Base-by-base conservation (phyloP, 2,888 invertebrate genomes). In the Apocheima hispidaria region DNA sequence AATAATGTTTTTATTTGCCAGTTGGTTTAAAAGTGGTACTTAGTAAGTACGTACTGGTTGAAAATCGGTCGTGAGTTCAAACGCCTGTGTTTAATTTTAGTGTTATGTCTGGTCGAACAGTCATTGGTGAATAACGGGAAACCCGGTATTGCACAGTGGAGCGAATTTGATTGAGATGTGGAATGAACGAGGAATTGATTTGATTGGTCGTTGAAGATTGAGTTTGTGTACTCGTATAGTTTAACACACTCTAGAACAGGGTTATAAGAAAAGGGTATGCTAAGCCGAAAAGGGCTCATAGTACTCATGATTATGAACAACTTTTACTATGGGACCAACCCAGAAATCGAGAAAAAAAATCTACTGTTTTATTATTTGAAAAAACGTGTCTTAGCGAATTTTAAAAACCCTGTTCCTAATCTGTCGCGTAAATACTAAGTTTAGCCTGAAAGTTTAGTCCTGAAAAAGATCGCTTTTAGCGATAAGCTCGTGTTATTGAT, bases 41-140 rank as follows among this genome's bases (percentile, higher is more conserved):
- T 60, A 28, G 10, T 20, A 56, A 28, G 10, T 20, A 56, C 30
- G 26, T 30, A 14, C n/a, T 35, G 9, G 44, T 43, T 16, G 60
- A 65, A 71, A 73, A 71, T 72, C 68, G 70, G 70, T 52, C 66
- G 66, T 33, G 75, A 63, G 81, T 80, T 80, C 74, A 72, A 70
- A 28, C 48, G 64, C 69, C 68, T 61, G 52, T 26, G 36, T 53
- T 58, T 51, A 57, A 56, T 51, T 58, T 63, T 70, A 68, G 65
- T 60, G 63, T 63, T 65, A 62, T 57, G 68, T 66, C 66, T 66
- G 65, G 59, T 33, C 55, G 60, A 51, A 35, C 14, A 35, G 46
- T 65, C 64, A 68, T 54, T 52, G 43, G 49, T 65, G 63, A 63
- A 44, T 70, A 70, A 68, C 68, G 68, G 66, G 68, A 66, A 70